Evolutionary conservation across 2,888 invertebrate genomes (phyloP), one percentile per base, ranked within the genome.

Genomic region (Tachystola acroxantha): DNA sequence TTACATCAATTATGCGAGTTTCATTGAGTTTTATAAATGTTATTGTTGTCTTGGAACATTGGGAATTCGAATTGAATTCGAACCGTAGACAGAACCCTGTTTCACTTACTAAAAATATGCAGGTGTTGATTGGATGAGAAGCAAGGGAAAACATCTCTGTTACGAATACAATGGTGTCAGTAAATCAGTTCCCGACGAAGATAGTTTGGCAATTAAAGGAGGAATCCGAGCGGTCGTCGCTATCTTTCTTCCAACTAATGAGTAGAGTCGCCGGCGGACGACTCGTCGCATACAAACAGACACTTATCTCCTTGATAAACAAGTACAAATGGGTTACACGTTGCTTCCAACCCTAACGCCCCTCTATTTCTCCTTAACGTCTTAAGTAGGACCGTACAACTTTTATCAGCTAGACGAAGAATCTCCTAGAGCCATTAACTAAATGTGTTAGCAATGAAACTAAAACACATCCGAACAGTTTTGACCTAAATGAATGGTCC

Each of bases 261-360:
- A 80, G 72, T 68, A 60, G 62, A 69, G 68, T 65, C 67, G 64
- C 60, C 61, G 67, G 51, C 52, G 60, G 62, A 52, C 61, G 62
- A 61, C 63, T 40, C 41, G 66, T 57, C 62, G 64, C 63, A 62
- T 70, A 71, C 66, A 71, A 57, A 54, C 60, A 59, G 60, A 64
- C 67, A 70, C 73, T 78, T 81, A 80, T 81, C 79, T 78, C 52
- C 55, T 62, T 64, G 79, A 82, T 82, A 84, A 84, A 84, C 72
- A 72, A 77, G 69, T 76, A 81, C 81, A 81, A 82, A 84, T 82
- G 71, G 74, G 68, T 69, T 67, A 77, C 74, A 76, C 66, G 64
- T 64, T 69, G 62, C 64, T 70, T 65, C 67, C 66, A 74, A 73
- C 72, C 72, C 70, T 59, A 66, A 64, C 61, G 57, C 57, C 63